phyloP scores from a whole-genome alignment of 2,113 vertebrate species.

The Zootoca vivipara region DNA sequence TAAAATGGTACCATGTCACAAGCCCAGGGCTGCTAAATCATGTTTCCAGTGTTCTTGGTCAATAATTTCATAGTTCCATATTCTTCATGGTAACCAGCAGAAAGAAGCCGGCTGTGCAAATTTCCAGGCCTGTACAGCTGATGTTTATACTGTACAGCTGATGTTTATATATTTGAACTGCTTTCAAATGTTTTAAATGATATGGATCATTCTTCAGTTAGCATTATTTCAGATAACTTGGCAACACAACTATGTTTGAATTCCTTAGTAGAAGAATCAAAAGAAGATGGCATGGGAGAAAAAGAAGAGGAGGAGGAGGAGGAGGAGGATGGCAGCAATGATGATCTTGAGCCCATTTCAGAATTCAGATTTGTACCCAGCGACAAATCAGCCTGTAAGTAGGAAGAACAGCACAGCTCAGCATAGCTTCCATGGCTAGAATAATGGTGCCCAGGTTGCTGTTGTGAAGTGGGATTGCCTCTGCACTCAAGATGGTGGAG shows the following conservation, averaged over 20 bases:
- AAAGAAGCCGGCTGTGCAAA: not conserved
- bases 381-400: constrained; percentile 91
- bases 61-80: not conserved
- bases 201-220: no score
- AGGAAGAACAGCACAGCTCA: not conserved
- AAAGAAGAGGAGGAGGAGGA: constrained; percentile 70
- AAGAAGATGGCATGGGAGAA: constrained; percentile 80
- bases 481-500: not conserved
- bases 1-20: not conserved
- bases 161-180: not conserved
- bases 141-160: not conserved
- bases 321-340: constrained; percentile 75
- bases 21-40: not conserved
- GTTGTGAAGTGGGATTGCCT: not conserved
- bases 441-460: not conserved
- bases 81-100: not conserved
- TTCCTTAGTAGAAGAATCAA: constrained; percentile 77
- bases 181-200: not conserved
- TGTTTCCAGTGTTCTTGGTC: not conserved
- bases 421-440: not conserved
- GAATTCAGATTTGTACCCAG: constrained; percentile 94
- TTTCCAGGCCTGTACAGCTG: not conserved
- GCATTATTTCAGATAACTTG: not conserved
- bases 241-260: not conserved
- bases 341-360: constrained; percentile 82